Percentiles rank a stretch among this genome's conserved stretches.
phyloP scores from a whole-genome alignment of 2,888 invertebrate species.

The Plagodis pulveraria region DNA sequence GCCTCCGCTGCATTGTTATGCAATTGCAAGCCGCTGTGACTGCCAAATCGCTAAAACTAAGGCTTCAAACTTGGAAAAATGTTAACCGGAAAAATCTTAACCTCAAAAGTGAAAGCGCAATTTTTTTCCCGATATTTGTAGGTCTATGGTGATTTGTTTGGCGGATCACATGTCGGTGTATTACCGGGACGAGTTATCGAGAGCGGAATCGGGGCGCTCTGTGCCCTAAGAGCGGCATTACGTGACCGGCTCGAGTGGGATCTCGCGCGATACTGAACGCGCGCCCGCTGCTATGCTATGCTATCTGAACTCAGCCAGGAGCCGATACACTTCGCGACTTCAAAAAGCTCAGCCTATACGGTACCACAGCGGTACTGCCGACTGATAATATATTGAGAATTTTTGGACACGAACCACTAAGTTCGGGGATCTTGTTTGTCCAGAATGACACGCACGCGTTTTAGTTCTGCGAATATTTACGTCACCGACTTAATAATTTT shows the following conservation, averaged over 20 bases:
- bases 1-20: slow-evolving; percentile 79
- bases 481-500: slow-evolving; percentile 13
- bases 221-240: slow-evolving; percentile 53
- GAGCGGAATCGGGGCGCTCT: slow-evolving; percentile 62
- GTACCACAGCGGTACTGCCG: slow-evolving; percentile 16
- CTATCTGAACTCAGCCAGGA: slow-evolving; percentile 57
- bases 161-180: slow-evolving; percentile 60
- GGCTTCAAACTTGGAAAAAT: slow-evolving; percentile 61
- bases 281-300: slow-evolving; percentile 52
- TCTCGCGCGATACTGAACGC: slow-evolving; percentile 74
- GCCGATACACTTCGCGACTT: slow-evolving; percentile 61
- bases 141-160: slow-evolving; percentile 56
- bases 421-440: slow-evolving; percentile 9
- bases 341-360: slow-evolving; percentile 53
- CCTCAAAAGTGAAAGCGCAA: slow-evolving; percentile 58
- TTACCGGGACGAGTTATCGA: slow-evolving; percentile 68
- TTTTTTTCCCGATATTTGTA: slow-evolving; percentile 23
- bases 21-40: slow-evolving; percentile 66
- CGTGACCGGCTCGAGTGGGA: slow-evolving; percentile 63
- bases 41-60: slow-evolving; percentile 63
- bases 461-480: slow-evolving; percentile 9
- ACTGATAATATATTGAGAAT: slow-evolving; percentile 11
- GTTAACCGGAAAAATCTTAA: slow-evolving; percentile 63
- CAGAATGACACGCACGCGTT: slow-evolving; percentile 12
- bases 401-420: slow-evolving; percentile 10